These are phyloP conservation scores for Drosophila ogumai DNA, from an alignment of 1,140 invertebrate genomes.

Conservation along the genomic window DNA sequence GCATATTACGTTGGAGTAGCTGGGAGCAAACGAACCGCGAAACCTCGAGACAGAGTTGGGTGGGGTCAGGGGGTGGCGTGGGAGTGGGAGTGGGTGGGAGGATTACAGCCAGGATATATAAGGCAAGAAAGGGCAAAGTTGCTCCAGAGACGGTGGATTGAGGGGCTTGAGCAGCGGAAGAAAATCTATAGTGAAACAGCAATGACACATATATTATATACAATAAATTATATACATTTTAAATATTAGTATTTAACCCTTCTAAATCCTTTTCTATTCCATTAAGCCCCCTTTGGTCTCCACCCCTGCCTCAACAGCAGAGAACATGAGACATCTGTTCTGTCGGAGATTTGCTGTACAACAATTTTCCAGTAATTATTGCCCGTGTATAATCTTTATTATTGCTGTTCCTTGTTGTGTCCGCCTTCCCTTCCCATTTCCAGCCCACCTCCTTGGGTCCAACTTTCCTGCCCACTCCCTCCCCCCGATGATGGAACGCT, in stretches of 20 bases:
- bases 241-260: neutral
- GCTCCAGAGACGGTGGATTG: neutral
- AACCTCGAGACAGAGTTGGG: conserved; percentile 57
- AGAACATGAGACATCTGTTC: conserved; percentile 47
- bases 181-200: neutral
- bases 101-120: conserved; percentile 18
- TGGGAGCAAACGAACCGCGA: conserved; percentile 72
- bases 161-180: neutral
- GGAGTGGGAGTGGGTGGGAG: neutral
- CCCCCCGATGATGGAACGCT: conserved; percentile 64
- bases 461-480: conserved; percentile 16
- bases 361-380: conserved; percentile 73
- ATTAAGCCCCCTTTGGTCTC: neutral
- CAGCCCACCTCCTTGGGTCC: conserved; percentile 5
- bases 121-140: conserved; percentile 24
- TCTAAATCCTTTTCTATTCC: neutral
- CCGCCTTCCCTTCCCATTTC: neutral
- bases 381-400: conserved; percentile 81
- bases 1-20: conserved; percentile 72
- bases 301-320: neutral
- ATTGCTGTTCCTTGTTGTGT: conserved; percentile 68
- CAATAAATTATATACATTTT: neutral
- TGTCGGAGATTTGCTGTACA: conserved; percentile 49
- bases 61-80: neutral
- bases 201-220: neutral